A percentile compares a stretch with the other conserved stretches of the same genome.
Conservation (phyloP, 2,797 vertebrate genomes). For the Hyperoplus lanceolatus region DNA sequence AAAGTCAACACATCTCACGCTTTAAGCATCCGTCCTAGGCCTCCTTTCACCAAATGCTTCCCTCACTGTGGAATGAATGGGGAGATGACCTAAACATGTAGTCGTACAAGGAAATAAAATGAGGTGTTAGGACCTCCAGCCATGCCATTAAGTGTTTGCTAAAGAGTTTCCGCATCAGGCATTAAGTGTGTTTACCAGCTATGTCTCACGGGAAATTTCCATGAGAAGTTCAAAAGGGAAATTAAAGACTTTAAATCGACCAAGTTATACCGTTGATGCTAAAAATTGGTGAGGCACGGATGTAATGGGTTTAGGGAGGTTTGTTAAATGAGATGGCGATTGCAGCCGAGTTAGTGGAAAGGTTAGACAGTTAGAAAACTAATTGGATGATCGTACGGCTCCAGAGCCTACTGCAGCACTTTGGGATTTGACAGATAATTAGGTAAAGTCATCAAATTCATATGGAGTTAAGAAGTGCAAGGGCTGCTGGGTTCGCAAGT, state of each 20-base stretch:
- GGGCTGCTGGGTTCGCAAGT: neutral
- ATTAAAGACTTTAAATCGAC: neutral
- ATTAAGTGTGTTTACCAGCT: conserved; percentile 6
- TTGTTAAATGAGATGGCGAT: neutral
- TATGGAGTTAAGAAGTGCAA: too few species aligned
- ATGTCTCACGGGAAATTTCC: neutral
- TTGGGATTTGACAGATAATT: too few species aligned
- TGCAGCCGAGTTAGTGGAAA: neutral
- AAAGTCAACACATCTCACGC: conserved; percentile 1
- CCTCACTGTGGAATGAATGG: conserved; percentile 10
- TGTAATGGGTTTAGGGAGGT: neutral
- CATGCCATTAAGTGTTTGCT: neutral
- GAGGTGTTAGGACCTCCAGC: neutral
- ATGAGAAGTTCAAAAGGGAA: neutral
- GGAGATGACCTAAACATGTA: neutral
- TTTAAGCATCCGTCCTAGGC: neutral
- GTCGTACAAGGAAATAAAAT: neutral
- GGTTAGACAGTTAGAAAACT: neutral
- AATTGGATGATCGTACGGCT: too few species aligned
- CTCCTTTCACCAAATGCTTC: neutral
- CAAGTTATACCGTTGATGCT: neutral
- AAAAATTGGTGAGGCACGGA: neutral
- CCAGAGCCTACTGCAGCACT: too few species aligned
- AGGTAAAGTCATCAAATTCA: too few species aligned
- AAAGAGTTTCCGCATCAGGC: neutral